Evolutionary conservation across 2,888 invertebrate species (phyloP), one percentile per base, ranked within the genome.

Genomic region (Clusia tigrina): DNA sequence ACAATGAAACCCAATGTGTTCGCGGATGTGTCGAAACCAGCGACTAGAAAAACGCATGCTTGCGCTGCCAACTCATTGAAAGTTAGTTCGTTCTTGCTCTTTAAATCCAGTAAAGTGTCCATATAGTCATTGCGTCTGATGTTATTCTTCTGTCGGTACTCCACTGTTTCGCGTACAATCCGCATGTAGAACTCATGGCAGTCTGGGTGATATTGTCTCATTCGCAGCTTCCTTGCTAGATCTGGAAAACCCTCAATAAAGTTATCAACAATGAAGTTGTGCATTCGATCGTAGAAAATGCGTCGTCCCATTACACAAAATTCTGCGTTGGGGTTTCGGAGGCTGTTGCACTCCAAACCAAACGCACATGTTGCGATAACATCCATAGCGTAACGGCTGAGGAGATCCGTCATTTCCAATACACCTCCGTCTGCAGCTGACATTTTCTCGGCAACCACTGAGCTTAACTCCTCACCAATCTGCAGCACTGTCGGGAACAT

Each of bases 11-110:
- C 79, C 66, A 86, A 73, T 0, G 84, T 83, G 1, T 84, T 80
- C 1, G 84, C 79, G 0, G 86, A 86, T 0, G 87, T 86, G 70
- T 87, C 87, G 48, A 84, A 86, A 5, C 88, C 87, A 20, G 86
- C 87, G 1, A 77, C 69, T 67, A 86, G 85, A 67, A 89, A 87
- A 2, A 86, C 76, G 17, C 86, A 83, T 2, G 86, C 85, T 59
- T 89, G 87, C 0, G 87, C 84, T 0, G 85, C 79, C 2, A 88
- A 72, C 42, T 88, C 73, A 2, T 84, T 77, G 9, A 86, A 71
- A 0, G 83, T 48, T 0, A 78, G 69, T 23, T 71, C 67, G 1
- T 62, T 60, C 0, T 54, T 17, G 2, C 64, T 62, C 65, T 81
- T 81, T 69, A 81, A 70, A 38, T 84, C 82, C 17, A 85, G 74